These are phyloP conservation scores for Venusia cambrica DNA, from an alignment of 2,888 invertebrate species.

Conservation along the genomic window DNA sequence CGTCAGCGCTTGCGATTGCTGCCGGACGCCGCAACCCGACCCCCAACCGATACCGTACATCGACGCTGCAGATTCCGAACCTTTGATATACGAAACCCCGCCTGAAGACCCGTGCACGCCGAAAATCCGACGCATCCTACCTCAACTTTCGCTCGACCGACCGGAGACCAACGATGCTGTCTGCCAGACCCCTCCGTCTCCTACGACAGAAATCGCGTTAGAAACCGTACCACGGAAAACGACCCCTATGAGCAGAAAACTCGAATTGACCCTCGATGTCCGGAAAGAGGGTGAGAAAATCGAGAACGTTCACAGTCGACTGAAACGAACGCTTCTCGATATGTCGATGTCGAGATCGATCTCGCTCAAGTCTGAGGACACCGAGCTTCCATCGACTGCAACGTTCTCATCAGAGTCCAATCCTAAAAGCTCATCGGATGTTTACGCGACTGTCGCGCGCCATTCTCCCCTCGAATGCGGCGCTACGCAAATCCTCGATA, in stretches of 20 bases:
- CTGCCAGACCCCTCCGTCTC: constrained; percentile 57
- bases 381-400: constrained; percentile 58
- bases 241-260: constrained; percentile 38
- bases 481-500: constrained; percentile 60
- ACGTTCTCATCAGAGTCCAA: constrained; percentile 63
- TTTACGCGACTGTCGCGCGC: constrained; percentile 3
- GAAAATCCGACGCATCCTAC: constrained; percentile 67
- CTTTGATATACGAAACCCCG: constrained; percentile 65
- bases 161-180: constrained; percentile 62
- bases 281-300: constrained; percentile 50
- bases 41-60: constrained; percentile 67
- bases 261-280: constrained; percentile 54
- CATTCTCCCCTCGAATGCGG: constrained; percentile 42
- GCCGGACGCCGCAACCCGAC: constrained; percentile 70
- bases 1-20: constrained; percentile 71
- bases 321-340: constrained; percentile 56
- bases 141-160: constrained; percentile 63
- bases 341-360: constrained; percentile 61
- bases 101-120: constrained; percentile 57
- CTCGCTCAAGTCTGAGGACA: constrained; percentile 63
- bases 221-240: constrained; percentile 32
- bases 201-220: constrained; percentile 37
- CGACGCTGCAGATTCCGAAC: constrained; percentile 70
- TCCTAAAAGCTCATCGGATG: constrained; percentile 15
- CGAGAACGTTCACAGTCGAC: constrained; percentile 54